These are phyloP conservation scores for Cosmorhoe ocellata DNA, from an alignment of 2,888 invertebrate species.

Conservation along the genomic window DNA sequence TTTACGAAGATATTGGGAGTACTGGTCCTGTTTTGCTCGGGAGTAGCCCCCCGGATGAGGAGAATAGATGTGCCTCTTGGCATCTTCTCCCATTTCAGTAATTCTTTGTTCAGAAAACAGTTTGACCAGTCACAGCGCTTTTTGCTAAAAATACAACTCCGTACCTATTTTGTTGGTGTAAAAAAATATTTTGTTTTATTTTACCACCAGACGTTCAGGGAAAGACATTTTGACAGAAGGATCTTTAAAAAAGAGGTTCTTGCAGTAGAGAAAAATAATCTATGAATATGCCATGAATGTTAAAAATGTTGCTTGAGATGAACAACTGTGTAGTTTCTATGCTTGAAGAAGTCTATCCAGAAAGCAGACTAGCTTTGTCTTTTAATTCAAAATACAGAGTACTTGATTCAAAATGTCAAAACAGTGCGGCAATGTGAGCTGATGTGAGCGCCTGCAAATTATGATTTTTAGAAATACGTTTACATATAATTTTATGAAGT, in stretches of 20 bases:
- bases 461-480: conserved; percentile 42
- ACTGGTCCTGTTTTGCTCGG: conserved; percentile 61
- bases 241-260: no score
- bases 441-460: conserved; percentile 18
- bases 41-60: conserved; percentile 53
- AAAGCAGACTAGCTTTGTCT: no score
- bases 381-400: no score
- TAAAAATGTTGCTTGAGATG: no score
- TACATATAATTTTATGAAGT: conserved; percentile 37
- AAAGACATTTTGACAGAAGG: neutral
- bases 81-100: conserved; percentile 46
- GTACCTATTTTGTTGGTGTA: no score
- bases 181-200: no score
- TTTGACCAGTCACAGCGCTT: conserved; percentile 17
- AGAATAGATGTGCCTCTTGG: conserved; percentile 34
- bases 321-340: no score
- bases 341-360: no score
- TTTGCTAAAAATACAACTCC: neutral
- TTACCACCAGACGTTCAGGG: neutral
- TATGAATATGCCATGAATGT: no score
- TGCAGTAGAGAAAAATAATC: no score
- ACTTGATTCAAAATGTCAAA: conserved; percentile 8
- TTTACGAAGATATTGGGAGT: conserved; percentile 58
- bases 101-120: conserved; percentile 26
- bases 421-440: conserved; percentile 14